Evolutionary conservation across 2,888 invertebrate species (phyloP), one percentile per base, ranked within the genome.

Genomic region (Rosalia funebris): DNA sequence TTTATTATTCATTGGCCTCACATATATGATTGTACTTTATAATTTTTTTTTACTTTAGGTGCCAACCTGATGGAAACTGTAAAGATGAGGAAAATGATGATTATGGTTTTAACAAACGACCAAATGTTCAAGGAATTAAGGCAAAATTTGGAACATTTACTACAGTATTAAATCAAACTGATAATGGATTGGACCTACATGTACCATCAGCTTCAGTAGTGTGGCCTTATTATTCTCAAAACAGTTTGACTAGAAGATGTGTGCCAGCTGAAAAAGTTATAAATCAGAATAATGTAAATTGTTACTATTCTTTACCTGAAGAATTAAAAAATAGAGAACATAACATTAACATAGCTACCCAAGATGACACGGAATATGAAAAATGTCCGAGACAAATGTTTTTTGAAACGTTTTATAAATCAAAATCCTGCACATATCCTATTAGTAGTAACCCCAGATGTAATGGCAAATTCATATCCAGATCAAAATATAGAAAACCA

Each of bases 81-180:
- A 84, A 88, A 60, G 92, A 91, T 48, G 90, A 91, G 60, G 93
- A 93, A 69, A 91, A 93, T 70, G 93, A 94, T 71, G 94, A 95
- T 76, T 94, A 95, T 72, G 95, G 95, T 0, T 95, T 95, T 79
- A 92, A 93, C 74, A 87, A 92, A 32, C 84, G 95, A n/a, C 95
- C 95, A 0, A 92, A 93, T 0, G 95, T 95, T 1, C 87, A 93
- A 0, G 94, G 95, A 0, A 94, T 95, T 64, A 94, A 94, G 76
- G 91, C 93, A n/a, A 88, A 92, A 66, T 89, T 93, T 65, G 91
- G 91, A 9, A 90, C 92, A 0, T 89, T 89, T 2, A 91, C 89
- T 63, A 92, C 92, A 73, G 91, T 93, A 36, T 83, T 93, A 0
- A 89, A 92, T 71, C 93, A 93, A 77, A 89, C 93, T 84, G 91